Percentiles rank a stretch among this genome's conserved stretches.
Conservation (phyloP, 2,113 vertebrate species). For the Anguilla japonica region DNA sequence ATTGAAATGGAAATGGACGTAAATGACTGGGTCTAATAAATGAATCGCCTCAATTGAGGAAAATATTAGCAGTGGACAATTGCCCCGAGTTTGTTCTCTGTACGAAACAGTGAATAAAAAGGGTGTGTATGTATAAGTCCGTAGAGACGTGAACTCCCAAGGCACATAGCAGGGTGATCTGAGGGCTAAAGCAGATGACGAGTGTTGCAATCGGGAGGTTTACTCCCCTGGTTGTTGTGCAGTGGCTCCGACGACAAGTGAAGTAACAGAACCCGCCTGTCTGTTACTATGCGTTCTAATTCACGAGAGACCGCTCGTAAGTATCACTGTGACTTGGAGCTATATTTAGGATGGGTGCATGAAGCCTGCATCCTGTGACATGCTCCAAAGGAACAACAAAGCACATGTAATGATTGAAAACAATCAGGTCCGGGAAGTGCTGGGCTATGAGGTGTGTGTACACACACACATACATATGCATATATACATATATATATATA, state of each 20-base stretch:
- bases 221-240: not conserved
- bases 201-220: not conserved
- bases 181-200: not conserved
- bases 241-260: conserved; percentile 16
- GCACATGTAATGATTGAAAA: conserved; percentile 15
- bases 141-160: not conserved
- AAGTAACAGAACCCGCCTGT: conserved; percentile 47
- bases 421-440: not conserved
- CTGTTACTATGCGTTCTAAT: conserved; percentile 57
- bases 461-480: too few relatives aligned
- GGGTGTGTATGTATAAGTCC: not conserved
- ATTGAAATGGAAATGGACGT: too few relatives aligned
- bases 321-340: conserved; percentile 53
- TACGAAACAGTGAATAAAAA: too few relatives aligned
- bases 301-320: conserved; percentile 46
- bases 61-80: too few relatives aligned
- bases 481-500: too few relatives aligned
- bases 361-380: conserved; percentile 48
- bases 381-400: conserved; percentile 44
- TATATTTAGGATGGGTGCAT: conserved; percentile 67
- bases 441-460: not conserved
- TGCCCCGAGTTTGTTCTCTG: too few relatives aligned
- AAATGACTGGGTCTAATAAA: too few relatives aligned
- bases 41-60: too few relatives aligned
- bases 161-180: not conserved